Percentiles rank a stretch among this genome's conserved stretches.
Evolutionary conservation across 2,113 vertebrate genomes (phyloP).

Genomic region (Axis porcinus): DNA sequence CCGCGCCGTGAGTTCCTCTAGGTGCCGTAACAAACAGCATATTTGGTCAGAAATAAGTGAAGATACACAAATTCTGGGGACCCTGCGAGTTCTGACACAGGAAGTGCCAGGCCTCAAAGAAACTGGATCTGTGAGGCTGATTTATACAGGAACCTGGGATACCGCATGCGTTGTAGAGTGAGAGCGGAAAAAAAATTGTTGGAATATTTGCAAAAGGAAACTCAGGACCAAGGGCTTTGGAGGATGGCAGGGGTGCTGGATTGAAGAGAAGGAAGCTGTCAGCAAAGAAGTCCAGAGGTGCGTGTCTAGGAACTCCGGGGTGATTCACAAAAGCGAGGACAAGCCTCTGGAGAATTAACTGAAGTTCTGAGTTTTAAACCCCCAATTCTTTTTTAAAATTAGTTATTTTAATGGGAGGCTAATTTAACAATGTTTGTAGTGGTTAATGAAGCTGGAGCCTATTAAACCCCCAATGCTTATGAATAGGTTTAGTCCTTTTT

Average conservation of each 20-base stretch:
- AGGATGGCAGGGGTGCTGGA: rapidly evolving
- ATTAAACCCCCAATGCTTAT: neutral
- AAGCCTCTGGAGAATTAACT: neutral
- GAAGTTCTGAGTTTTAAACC: neutral
- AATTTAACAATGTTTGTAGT: neutral
- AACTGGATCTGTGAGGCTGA: too few relatives aligned
- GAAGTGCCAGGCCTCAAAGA: neutral
- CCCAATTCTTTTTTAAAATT: neutral
- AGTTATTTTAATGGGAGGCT: neutral
- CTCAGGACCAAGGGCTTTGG: neutral
- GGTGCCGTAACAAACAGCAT: rapidly evolving
- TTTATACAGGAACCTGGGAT: neutral
- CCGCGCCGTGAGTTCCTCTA: rapidly evolving
- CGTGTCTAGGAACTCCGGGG: rapidly evolving
- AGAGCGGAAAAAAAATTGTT: neutral
- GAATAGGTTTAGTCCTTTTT: neutral
- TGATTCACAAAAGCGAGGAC: neutral
- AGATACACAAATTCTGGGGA: rapidly evolving
- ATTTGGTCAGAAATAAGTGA: too few relatives aligned
- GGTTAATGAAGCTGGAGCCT: neutral
- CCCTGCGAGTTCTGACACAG: neutral
- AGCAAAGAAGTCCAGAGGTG: neutral
- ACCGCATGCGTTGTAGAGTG: rapidly evolving
- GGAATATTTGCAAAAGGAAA: neutral
- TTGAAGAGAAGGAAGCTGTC: neutral